A percentile compares a stretch with the other conserved stretches of the same genome.
These are phyloP conservation scores for Sciurus vulgaris DNA, from an alignment of 2,797 vertebrate species.

Conservation along the genomic window DNA sequence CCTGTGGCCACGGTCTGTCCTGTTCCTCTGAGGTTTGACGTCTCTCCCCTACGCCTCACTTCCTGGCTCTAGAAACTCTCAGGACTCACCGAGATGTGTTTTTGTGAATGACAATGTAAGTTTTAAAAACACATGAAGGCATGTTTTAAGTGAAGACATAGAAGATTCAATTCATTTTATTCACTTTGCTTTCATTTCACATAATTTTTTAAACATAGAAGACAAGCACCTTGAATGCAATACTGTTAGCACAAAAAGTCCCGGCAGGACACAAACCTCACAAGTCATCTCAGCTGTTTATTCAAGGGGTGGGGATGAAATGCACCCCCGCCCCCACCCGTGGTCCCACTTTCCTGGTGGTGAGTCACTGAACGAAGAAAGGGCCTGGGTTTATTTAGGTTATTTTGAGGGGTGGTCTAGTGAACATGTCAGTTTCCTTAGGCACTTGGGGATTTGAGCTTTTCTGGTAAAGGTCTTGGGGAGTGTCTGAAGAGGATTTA, in stretches of 20 bases:
- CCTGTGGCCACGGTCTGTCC: not conserved
- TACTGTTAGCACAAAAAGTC: not conserved
- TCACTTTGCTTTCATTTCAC: constrained; percentile 1
- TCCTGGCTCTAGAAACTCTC: not conserved
- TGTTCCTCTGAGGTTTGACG: not conserved
- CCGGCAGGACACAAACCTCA: no score
- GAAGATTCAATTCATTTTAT: not conserved
- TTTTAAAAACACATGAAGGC: not conserved
- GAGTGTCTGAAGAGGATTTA: no score
- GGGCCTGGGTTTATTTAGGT: no score
- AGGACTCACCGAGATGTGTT: not conserved
- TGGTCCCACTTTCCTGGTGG: no score
- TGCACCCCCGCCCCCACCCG: no score
- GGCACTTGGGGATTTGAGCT: no score
- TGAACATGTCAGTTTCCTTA: no score
- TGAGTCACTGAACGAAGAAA: no score
- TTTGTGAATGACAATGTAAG: not conserved
- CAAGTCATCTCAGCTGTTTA: no score
- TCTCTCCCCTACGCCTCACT: not conserved
- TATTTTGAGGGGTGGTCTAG: no score
- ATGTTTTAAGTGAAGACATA: not conserved
- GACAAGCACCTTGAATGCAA: not conserved
- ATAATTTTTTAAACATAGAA: not conserved
- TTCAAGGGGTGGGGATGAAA: no score
- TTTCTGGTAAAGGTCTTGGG: no score